phyloP scores from a whole-genome alignment of 1,140 invertebrate genomes.

The Epicauta chinensis region DNA sequence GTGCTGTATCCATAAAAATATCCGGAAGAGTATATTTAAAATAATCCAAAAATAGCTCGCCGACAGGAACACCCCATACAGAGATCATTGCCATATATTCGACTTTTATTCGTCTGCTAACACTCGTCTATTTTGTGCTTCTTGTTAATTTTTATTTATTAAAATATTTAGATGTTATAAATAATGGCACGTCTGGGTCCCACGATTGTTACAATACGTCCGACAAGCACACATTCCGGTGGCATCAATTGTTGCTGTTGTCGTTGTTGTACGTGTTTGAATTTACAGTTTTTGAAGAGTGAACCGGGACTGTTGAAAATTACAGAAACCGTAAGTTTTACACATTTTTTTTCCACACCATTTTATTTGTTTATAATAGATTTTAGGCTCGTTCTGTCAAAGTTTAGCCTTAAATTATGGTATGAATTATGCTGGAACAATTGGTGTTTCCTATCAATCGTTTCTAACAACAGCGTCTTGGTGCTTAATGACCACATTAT shows the following conservation, averaged over 20 bases:
- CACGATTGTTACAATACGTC: constrained; percentile 25
- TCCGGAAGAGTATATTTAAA: constrained; percentile 1
- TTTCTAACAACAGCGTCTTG: constrained; percentile 69
- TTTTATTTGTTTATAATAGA: constrained; percentile 44
- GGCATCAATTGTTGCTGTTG: constrained; percentile 66
- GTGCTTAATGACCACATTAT: constrained; percentile 63
- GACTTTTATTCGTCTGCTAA: too few relatives aligned
- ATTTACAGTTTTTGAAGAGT: constrained; percentile 64
- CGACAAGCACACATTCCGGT: neutral
- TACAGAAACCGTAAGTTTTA: constrained; percentile 59
- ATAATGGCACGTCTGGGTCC: constrained; percentile 18
- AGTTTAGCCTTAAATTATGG: constrained; percentile 70
- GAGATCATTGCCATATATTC: neutral
- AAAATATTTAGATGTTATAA: too few relatives aligned
- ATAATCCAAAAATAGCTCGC: constrained; percentile 5
- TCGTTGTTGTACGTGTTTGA: constrained; percentile 68
- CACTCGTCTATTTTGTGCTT: too few relatives aligned
- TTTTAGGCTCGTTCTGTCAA: constrained; percentile 68
- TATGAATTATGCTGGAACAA: constrained; percentile 54
- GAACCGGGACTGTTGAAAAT: constrained; percentile 66
- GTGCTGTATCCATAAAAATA: constrained; percentile 6
- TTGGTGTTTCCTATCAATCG: constrained; percentile 66
- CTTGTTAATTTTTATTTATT: too few relatives aligned
- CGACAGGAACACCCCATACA: constrained; percentile 6
- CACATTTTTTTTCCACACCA: neutral